Evolutionary conservation across 2,113 vertebrate species (phyloP).

Genomic region (Ptyas mucosa): DNA sequence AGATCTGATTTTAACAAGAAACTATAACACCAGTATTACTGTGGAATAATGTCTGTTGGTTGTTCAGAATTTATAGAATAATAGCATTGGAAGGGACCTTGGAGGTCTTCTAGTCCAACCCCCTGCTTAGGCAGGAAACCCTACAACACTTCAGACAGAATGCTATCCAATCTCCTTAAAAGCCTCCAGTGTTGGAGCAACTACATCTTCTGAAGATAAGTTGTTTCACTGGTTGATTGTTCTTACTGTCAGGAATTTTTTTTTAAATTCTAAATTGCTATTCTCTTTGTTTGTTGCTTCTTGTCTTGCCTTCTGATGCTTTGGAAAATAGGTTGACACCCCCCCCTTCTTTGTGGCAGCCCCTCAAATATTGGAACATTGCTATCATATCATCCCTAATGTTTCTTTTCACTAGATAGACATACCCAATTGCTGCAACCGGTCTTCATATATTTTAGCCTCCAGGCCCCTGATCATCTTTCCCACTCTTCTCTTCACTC

Average conservation of each 20-base stretch:
- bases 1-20: background rate
- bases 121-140: background rate
- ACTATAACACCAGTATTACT: background rate
- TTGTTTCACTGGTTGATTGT: background rate
- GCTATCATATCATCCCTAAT: background rate
- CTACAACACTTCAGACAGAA: background rate
- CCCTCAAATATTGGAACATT: background rate
- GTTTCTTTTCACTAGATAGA: background rate
- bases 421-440: background rate
- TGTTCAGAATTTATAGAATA: background rate
- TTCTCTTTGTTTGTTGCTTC: background rate
- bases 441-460: background rate
- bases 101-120: background rate
- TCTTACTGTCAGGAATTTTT: background rate
- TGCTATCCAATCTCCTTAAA: background rate
- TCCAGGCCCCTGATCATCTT: background rate
- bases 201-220: background rate
- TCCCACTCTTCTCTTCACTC: background rate
- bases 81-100: background rate
- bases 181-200: background rate
- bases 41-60: background rate
- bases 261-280: background rate
- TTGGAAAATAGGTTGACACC: background rate
- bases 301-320: background rate
- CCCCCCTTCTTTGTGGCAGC: background rate